Evolutionary conservation across 2,888 invertebrate genomes (phyloP), one percentile per base, ranked within the genome.

Genomic region (Dorcus parallelipipedus): DNA sequence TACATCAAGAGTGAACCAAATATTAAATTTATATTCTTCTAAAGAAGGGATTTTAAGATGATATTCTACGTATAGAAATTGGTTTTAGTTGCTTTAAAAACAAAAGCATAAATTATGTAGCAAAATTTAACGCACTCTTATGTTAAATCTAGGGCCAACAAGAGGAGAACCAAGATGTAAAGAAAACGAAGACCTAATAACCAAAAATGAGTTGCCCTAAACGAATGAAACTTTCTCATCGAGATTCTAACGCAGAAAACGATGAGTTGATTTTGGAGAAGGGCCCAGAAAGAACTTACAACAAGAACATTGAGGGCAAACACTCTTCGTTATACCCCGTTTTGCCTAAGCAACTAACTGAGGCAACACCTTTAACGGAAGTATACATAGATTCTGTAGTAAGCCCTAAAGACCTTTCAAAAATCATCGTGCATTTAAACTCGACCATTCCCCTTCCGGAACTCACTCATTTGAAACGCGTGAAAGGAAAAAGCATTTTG

Each of bases 391-490:
- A 84, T 4, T 79, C 78, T 42, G 80, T 92, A 17, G 81, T 78
- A 54, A 81, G 87, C 56, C 82, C 81, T 20, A 86, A 84, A 69
- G 77, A 82, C 9, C 85, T 86, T 43, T 90, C 90, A 0, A 80
- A 76, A 58, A 80, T 86, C 0, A 85, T 93, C 43, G 66, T 78
- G 23, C 75, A 82, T 42, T 74, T 89, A 9, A 86, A 85, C 64
- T 78, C 83, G 33, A 79, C 80, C 33, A 66, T 85, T 40, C 86
- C 89, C 0, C 69, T 91, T 3, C 81, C 82, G 10, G 80, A 82
- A 10, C 77, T 91, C 8, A 81, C 82, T 48, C 91, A 93, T 76
- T 78, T 93, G 14, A 93, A 93, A 73, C 82, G 93, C 62, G 88
- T 90, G 1, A 81, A 82, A 42, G 82, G 83, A 5, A 81, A 78